A percentile compares a stretch with the other conserved stretches of the same genome.
Evolutionary conservation across 1,140 invertebrate species (phyloP).

Genomic region (Pemphigus obesinymphae): DNA sequence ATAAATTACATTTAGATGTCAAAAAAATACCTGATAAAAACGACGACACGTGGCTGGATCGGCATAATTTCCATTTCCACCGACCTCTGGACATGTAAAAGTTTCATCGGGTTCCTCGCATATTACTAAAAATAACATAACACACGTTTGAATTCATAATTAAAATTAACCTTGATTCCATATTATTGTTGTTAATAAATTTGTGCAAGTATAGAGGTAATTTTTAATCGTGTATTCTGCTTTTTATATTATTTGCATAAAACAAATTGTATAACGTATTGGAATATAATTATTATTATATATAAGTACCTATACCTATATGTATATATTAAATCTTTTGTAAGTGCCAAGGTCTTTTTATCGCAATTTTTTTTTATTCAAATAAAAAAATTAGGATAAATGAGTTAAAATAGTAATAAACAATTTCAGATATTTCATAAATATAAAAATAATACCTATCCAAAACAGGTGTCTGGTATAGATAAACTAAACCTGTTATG

Average conservation of each 20-base stretch:
- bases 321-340: neutral
- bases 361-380: neutral
- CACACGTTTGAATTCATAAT: too few species aligned
- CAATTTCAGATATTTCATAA: neutral
- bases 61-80: constrained; percentile 84
- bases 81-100: constrained; percentile 66
- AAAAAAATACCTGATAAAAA: constrained; percentile 70
- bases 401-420: neutral
- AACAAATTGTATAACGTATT: neutral
- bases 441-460: neutral
- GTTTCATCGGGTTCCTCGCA: constrained; percentile 51
- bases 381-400: neutral
- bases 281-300: neutral
- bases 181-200: neutral
- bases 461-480: neutral
- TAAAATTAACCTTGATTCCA: too few species aligned
- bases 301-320: too few species aligned
- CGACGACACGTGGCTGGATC: constrained; percentile 79
- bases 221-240: neutral
- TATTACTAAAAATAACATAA: neutral
- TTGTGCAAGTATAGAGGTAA: neutral
- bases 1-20: neutral
- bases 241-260: neutral
- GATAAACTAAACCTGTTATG: neutral
- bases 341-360: neutral